Evolutionary conservation across 2,888 invertebrate species (phyloP).

Genomic region (Pammene aurita): DNA sequence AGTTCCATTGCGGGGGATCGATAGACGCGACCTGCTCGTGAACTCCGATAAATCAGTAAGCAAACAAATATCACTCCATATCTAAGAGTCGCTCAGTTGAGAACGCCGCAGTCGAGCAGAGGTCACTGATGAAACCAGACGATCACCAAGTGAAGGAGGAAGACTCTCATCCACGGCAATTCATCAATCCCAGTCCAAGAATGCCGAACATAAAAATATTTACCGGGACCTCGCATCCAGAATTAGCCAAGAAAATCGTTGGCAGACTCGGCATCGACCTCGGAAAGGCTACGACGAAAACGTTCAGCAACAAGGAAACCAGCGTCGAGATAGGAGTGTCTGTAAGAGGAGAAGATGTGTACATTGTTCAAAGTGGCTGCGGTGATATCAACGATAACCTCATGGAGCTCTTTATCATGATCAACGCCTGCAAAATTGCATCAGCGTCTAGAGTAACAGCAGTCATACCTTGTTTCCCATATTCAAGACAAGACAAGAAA

Average conservation of each 20-base stretch:
- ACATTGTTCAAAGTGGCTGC: constrained; percentile 95
- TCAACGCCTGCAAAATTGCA: constrained; percentile 96
- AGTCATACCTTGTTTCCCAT: constrained; percentile 95
- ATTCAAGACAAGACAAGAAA: constrained; percentile 96
- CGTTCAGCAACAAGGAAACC: constrained; percentile 99
- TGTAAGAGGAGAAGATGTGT: constrained; percentile 96
- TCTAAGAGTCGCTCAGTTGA: constrained; percentile 54
- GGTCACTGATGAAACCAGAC: constrained; percentile 66
- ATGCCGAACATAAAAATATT: constrained; percentile 99
- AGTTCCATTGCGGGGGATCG: constrained; percentile 63
- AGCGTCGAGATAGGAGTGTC: constrained; percentile 96
- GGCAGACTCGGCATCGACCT: constrained; percentile 96
- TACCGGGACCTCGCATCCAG: constrained; percentile 98
- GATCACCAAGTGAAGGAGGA: constrained; percentile 50
- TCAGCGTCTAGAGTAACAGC: constrained; percentile 95
- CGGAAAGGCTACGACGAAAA: constrained; percentile 98
- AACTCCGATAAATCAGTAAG: constrained; percentile 70
- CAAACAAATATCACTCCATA: constrained; percentile 65
- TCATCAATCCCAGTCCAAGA: constrained; percentile 69
- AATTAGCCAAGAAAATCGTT: constrained; percentile 97
- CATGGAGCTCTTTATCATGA: constrained; percentile 96
- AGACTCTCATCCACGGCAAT: constrained; percentile 50
- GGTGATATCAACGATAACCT: constrained; percentile 96
- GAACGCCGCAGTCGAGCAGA: constrained; percentile 53
- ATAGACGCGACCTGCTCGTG: constrained; percentile 68